Evolutionary conservation across 1,140 invertebrate species (phyloP).

Genomic region (Solenopsis invicta): DNA sequence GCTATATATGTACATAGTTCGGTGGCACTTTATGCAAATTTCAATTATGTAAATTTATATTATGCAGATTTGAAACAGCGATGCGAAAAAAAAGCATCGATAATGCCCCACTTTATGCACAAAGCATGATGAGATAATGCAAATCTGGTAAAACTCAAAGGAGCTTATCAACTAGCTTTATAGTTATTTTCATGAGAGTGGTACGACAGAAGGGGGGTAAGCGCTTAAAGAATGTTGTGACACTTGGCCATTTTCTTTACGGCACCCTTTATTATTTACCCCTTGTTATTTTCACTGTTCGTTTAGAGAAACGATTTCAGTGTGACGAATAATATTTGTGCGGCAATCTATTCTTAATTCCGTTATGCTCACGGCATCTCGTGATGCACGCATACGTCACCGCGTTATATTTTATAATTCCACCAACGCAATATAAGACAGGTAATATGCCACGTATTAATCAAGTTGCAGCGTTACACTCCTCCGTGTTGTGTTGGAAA

Average conservation of each 20-base stretch:
- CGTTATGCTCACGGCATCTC: neutral
- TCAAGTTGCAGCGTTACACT: neutral
- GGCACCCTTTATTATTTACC: neutral
- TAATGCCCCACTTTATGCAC: neutral
- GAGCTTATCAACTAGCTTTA: neutral
- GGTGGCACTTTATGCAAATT: slow-evolving; percentile 24
- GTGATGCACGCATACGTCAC: neutral
- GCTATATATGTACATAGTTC: neutral
- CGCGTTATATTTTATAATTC: slow-evolving; percentile 24
- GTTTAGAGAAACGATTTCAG: neutral
- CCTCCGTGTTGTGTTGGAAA: neutral
- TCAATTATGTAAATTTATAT: slow-evolving; percentile 30
- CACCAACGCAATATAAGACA: neutral
- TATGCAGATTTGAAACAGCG: slow-evolving; percentile 14
- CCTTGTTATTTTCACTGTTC: neutral
- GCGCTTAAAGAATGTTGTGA: neutral
- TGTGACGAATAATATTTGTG: neutral
- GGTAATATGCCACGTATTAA: slow-evolving; percentile 17
- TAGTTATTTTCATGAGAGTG: neutral
- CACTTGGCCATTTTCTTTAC: neutral
- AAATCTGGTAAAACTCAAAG: neutral
- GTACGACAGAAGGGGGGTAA: neutral
- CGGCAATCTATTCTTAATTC: slow-evolving; percentile 29
- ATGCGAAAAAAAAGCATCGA: slow-evolving; percentile 9
- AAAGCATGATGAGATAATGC: neutral